Base-by-base conservation (phyloP, 2,113 vertebrate species). In the Elgaria multicarinata region DNA sequence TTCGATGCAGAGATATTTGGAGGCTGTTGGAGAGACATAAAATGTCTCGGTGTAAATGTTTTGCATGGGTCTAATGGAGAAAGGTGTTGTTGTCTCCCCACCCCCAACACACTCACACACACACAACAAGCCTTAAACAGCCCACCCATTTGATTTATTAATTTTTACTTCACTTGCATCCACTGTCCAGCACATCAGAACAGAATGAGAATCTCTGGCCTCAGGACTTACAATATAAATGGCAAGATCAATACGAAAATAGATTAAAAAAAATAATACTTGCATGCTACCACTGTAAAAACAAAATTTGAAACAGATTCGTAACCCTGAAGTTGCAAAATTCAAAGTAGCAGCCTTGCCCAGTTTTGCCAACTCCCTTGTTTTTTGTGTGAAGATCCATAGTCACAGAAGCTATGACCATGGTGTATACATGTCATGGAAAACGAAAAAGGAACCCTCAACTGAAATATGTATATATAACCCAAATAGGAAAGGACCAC, bases 121-220 rank as follows among this genome's bases (percentile, higher is more conserved):
- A 64, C 22, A 22, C 62, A 64, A 22, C 62, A 64, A 64, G 4
- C 33, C 26, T 71, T 83, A n/a, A 90, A 79, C 22, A 16, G 8
- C n/a, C n/a, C n/a, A 18, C 24, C 8, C 0, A 0, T 80, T 91
- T 50, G 89, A 1, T 0, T 74, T 75, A 10, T 1, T 0, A 18
- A n/a, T 39, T 72, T 72, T 36, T 69, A 33, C 67, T 72, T 72
- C 14, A 18, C 71, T 72, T 72, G n/a, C 33, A 72, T 36, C 16
- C n/a, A 16, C 26, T 28, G 64, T 67, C 67, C 67, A 71, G 31
- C n/a, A 18, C n/a, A 36, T 33, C 33, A 33, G 69, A 36, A 72
- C 14, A 33, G 18, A 72, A 36, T 10, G 42, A 50, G 8, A 33
- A 44, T 26, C 9, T 46, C 44, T 50, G 24, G 26, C 42, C 10